Evolutionary conservation across 1,140 invertebrate species (phyloP), one percentile per base, ranked within the genome.

Genomic region (Melanaphis sacchari): DNA sequence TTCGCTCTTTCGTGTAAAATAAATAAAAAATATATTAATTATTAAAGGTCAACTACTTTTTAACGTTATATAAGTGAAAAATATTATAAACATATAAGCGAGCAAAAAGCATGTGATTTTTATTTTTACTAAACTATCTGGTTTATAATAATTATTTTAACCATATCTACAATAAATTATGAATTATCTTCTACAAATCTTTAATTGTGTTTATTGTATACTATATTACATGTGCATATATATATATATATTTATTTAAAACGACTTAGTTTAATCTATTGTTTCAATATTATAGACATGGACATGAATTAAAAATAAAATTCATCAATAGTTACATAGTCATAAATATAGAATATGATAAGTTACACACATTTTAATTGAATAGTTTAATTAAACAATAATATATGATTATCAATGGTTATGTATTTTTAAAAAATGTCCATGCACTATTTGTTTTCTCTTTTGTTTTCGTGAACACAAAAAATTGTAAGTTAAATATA

Each of bases 1-100:
- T n/a, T 76, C n/a, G n/a, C n/a, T 76, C 1, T 76, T 76, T 76
- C 15, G 1, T 18, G 59, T 76, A 76, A 76, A n/a, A 76, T 76
- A 21, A 76, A n/a, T 76, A n/a, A n/a, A 76, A 76, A 76, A n/a
- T 76, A n/a, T 76, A n/a, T 76, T 76, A 36, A 36, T 76, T 76
- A n/a, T 76, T n/a, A 76, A 76, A 76, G 59, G 31, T 76, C 59
- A 76, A 76, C 59, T 76, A n/a, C 59, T 76, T 76, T 76, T n/a
- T 76, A 76, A 76, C 31, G 18, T 49, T 18, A 76, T n/a, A 18
- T n/a, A n/a, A 6, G 59, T 36, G 15, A 76, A 76, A 76, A n/a
- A 76, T 76, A 36, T 76, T 21, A 76, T 76, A 11, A 76, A 76
- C 15, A 76, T n/a, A 76, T n/a, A 66, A 36, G n/a, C 15, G 5